Base-by-base conservation (phyloP, 2,797 vertebrate species). In the Borostomias antarcticus region DNA sequence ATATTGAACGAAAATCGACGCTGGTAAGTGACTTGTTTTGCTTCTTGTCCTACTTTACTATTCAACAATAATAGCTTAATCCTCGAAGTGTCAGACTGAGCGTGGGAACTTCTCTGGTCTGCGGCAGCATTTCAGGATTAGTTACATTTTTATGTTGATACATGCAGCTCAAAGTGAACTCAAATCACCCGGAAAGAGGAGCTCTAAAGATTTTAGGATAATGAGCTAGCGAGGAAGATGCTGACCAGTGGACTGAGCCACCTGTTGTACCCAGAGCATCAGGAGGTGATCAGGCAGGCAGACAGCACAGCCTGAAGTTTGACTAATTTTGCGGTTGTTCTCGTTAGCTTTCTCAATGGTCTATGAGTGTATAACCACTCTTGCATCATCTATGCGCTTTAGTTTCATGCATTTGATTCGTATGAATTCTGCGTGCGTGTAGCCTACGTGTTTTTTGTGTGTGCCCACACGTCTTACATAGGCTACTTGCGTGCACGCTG, bases 11-110 rank as follows among this genome's bases (percentile, higher is more conserved):
- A 57, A 63, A 75, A 23, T 6, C 76, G 68, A 70, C 68, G 72
- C 82, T 30, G 90, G 91, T 92, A 84, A 91, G 90, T 90, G 79
- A 74, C 40, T 57, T 1, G 28, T 67, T 32, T 68, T 65, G 53
- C 68, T 60, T 71, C 48, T 64, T 11, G 15, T 59, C n/a, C n/a
- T n/a, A 48, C 30, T 61, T 48, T 17, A 37, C 35, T 43, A n/a
- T 58, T 25, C 1, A n/a, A 29, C 30, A 26, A 29, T 59, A 59
- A 51, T 51, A 21, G 19, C 23, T 26, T 29, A 47, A 19, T 61
- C 9, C 19, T 57, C 59, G 45, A 54, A 28, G 35, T n/a, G 45
- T 19, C 21, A 26, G n/a, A n/a, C n/a, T n/a, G n/a, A 68, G 40
- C 72, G 54, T 67, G 69, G 52, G 68, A 79, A 76, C 28, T 62